A percentile compares a stretch with the other conserved stretches of the same genome.
Evolutionary conservation across 2,113 vertebrate genomes (phyloP).

Genomic region (Corapipo altera): DNA sequence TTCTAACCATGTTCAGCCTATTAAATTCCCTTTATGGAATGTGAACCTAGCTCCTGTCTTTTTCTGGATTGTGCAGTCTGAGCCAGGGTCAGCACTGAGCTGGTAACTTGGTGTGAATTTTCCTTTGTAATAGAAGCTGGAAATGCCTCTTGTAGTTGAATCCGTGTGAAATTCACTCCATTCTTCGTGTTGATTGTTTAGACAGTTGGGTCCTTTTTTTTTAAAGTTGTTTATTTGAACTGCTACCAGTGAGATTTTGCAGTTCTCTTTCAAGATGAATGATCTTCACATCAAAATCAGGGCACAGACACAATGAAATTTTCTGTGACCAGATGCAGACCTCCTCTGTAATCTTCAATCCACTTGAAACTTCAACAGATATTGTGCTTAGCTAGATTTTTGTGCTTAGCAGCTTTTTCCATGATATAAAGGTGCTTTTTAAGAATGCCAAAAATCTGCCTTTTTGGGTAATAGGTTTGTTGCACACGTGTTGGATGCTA

Average conservation of each 20-base stretch:
- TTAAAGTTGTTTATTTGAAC: neutral
- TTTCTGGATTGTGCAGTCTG: neutral
- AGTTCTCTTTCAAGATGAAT: neutral
- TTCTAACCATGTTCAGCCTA: neutral
- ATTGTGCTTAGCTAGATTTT: neutral
- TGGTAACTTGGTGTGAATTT: neutral
- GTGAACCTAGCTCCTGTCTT: neutral
- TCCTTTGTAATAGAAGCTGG: neutral
- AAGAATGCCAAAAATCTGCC: neutral
- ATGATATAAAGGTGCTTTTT: neutral
- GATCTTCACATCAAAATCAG: neutral
- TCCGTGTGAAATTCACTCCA: neutral
- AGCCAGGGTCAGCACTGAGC: neutral
- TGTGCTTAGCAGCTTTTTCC: too few relatives aligned
- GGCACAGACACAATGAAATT: neutral
- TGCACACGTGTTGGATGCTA: neutral
- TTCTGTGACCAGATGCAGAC: neutral
- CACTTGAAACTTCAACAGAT: neutral
- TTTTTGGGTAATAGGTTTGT: neutral
- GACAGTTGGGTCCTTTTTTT: accelerated
- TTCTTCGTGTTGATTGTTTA: neutral
- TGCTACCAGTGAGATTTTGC: neutral
- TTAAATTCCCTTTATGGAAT: neutral
- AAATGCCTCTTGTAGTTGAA: neutral
- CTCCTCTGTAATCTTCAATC: neutral